Conservation (phyloP, 2,888 invertebrate species). For the Vanessa cardui region DNA sequence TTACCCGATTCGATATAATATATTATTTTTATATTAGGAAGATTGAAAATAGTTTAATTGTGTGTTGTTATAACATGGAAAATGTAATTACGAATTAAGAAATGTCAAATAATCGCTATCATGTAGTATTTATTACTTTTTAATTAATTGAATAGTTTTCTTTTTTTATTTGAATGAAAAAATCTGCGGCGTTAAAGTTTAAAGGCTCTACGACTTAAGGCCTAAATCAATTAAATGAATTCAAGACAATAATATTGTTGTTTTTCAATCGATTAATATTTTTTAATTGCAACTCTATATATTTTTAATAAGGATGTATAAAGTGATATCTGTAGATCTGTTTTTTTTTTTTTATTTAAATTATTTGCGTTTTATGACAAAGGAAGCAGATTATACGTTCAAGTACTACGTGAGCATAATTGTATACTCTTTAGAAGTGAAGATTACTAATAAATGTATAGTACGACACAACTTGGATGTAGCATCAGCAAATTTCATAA, state of each 20-base stretch:
- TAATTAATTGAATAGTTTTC: background rate
- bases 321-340: conserved; percentile 3
- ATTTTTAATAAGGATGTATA: background rate
- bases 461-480: no score
- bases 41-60: no score
- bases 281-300: background rate
- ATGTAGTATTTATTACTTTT: no score
- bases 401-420: no score
- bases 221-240: conserved; percentile 1
- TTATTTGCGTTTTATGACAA: background rate
- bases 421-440: no score
- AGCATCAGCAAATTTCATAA: no score
- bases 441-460: no score
- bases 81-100: no score
- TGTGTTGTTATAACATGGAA: no score
- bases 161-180: background rate
- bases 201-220: background rate
- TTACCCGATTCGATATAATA: no score
- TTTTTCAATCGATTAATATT: background rate
- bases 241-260: conserved; percentile 4
- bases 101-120: no score
- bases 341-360: background rate
- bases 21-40: no score
- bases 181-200: background rate
- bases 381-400: background rate